Conservation (phyloP, 2,797 vertebrate genomes). For the Epinephelus coioides region DNA sequence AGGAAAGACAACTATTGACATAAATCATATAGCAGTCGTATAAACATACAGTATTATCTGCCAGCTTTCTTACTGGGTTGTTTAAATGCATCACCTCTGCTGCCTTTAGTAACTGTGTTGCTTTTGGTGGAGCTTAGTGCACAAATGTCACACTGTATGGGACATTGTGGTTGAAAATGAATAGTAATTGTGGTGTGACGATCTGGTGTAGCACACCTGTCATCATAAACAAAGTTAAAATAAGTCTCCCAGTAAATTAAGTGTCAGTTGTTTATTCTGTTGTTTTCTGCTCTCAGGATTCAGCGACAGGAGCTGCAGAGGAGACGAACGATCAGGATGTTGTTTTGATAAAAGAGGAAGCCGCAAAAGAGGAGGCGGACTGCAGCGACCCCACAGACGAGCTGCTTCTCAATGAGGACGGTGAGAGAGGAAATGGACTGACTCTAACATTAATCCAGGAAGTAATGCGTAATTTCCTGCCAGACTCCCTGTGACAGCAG, state of each 20-base stretch:
- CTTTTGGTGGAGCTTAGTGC: background rate
- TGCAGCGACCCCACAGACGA: background rate
- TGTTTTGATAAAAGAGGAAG: slow-evolving; percentile 75
- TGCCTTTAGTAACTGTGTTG: background rate
- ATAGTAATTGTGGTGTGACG: background rate
- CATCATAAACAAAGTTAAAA: background rate
- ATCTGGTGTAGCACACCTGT: background rate
- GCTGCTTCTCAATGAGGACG: slow-evolving; percentile 60
- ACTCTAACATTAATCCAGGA: too few relatives aligned
- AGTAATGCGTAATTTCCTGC: too few relatives aligned
- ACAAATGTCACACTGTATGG: background rate
- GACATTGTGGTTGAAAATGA: background rate
- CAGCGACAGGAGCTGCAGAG: background rate
- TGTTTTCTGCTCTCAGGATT: slow-evolving; percentile 39
- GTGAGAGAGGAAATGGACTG: slow-evolving; percentile 48
- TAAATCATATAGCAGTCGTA: too few relatives aligned
- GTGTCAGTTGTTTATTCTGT: background rate
- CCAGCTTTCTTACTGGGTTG: too few relatives aligned
- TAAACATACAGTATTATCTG: too few relatives aligned
- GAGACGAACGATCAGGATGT: slow-evolving; percentile 27
- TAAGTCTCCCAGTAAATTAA: too few relatives aligned
- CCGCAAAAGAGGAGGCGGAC: slow-evolving; percentile 21
- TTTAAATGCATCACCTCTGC: background rate
- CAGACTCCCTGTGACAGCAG: too few relatives aligned
- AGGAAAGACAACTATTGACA: too few relatives aligned